Percentiles rank a stretch among this genome's conserved stretches.
These are phyloP conservation scores for Archegozetes longisetosus DNA, from an alignment of 1,140 invertebrate genomes.

Conservation along the genomic window DNA sequence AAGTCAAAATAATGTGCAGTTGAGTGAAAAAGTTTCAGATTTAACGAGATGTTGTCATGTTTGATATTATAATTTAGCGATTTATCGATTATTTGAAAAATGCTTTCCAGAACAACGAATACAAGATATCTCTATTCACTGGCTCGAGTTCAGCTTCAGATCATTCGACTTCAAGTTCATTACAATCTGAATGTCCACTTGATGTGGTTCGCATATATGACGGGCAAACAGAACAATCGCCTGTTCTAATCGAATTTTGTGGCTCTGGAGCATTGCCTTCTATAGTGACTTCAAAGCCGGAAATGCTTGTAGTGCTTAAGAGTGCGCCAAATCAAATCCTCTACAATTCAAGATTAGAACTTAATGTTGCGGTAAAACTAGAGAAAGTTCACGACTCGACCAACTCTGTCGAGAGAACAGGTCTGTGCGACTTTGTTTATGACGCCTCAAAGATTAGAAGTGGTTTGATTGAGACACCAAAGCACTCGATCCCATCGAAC, in stretches of 20 bases:
- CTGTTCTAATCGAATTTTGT: constrained; percentile 72
- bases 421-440: constrained; percentile 71
- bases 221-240: constrained; percentile 69
- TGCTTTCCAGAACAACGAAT: constrained; percentile 23
- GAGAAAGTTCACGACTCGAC: constrained; percentile 32
- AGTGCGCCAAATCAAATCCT: constrained; percentile 77
- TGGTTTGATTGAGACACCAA: constrained; percentile 56
- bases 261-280: constrained; percentile 65
- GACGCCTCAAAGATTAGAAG: constrained; percentile 51
- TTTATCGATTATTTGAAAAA: no score
- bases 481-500: constrained; percentile 62
- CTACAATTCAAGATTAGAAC: constrained; percentile 47
- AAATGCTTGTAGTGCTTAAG: constrained; percentile 70
- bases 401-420: constrained; percentile 38
- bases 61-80: neutral
- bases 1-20: neutral
- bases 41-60: neutral
- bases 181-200: constrained; percentile 58
- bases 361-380: constrained; percentile 73
- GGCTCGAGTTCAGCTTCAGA: constrained; percentile 14
- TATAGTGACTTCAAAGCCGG: constrained; percentile 59
- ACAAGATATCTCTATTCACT: constrained; percentile 23
- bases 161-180: constrained; percentile 33
- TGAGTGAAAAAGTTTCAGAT: no score
- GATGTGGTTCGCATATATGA: constrained; percentile 74